Conservation (phyloP, 2,888 invertebrate genomes). For the Cryptus armator region DNA sequence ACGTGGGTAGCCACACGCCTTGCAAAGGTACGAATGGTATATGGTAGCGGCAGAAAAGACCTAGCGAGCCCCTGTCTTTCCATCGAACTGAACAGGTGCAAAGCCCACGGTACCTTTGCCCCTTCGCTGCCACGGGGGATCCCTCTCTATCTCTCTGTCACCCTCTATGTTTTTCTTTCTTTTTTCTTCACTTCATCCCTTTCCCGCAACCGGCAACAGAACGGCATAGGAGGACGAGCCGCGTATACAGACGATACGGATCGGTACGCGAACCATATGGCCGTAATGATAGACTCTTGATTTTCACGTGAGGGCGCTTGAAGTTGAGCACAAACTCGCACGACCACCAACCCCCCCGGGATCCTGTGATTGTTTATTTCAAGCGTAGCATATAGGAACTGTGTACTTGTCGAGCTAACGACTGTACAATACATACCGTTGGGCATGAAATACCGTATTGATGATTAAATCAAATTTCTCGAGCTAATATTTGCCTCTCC, state of each 20-base stretch:
- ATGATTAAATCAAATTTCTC: neutral
- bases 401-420: neutral
- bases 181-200: neutral
- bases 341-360: neutral
- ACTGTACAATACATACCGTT: neutral
- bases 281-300: slow-evolving; percentile 84
- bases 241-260: slow-evolving; percentile 79
- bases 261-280: slow-evolving; percentile 83
- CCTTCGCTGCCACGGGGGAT: slow-evolving; percentile 42
- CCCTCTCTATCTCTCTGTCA: slow-evolving; percentile 11
- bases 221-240: slow-evolving; percentile 63
- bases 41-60: neutral
- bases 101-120: slow-evolving; percentile 32
- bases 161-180: neutral
- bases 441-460: slow-evolving; percentile 1
- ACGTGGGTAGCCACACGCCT: slow-evolving; percentile 43
- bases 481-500: neutral
- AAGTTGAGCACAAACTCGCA: slow-evolving; percentile 37
- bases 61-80: neutral
- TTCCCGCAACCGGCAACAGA: slow-evolving; percentile 25
- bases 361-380: slow-evolving; percentile 58
- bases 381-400: neutral
- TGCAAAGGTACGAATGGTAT: neutral
- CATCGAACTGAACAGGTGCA: slow-evolving; percentile 50
- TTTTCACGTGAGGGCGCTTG: slow-evolving; percentile 80